These are phyloP conservation scores for Hypolimnas misippus DNA, from an alignment of 2,888 invertebrate species.

Conservation along the genomic window DNA sequence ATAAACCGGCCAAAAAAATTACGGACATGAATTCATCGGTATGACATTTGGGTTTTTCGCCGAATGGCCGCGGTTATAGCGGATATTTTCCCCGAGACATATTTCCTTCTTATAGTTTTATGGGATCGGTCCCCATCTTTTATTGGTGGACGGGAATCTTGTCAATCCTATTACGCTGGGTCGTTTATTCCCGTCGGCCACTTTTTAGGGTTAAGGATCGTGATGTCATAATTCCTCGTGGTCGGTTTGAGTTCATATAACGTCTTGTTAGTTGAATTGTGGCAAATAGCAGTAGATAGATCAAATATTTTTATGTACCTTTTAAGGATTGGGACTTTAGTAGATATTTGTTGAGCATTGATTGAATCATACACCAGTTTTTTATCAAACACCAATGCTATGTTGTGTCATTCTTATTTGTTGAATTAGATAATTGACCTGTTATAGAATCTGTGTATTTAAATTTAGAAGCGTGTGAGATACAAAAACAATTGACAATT, in stretches of 20 bases:
- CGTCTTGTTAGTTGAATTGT: conserved; percentile 3
- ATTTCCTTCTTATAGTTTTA: conserved; percentile 82
- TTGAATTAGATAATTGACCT: too few relatives aligned
- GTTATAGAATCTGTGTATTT: too few relatives aligned
- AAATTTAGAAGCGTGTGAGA: too few relatives aligned
- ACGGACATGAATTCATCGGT: conserved; percentile 82
- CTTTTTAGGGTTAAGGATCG: conserved; percentile 31
- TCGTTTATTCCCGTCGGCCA: conserved; percentile 55
- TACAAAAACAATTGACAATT: too few relatives aligned
- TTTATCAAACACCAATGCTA: too few relatives aligned
- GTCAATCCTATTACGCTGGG: conserved; percentile 75
- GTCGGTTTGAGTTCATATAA: conserved; percentile 1
- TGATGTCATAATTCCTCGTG: background rate
- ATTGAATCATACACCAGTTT: too few relatives aligned
- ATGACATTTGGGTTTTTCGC: conserved; percentile 79
- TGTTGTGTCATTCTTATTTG: too few relatives aligned
- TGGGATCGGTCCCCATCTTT: conserved; percentile 75
- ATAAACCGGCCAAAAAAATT: conserved; percentile 81
- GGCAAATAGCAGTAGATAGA: background rate
- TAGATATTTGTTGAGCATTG: too few relatives aligned
- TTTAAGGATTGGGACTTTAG: background rate
- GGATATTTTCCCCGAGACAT: conserved; percentile 59
- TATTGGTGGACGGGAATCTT: conserved; percentile 77
- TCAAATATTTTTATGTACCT: background rate
- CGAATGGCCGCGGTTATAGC: conserved; percentile 76